Conservation (phyloP, 2,888 invertebrate genomes). For the Pollenia labialis region DNA sequence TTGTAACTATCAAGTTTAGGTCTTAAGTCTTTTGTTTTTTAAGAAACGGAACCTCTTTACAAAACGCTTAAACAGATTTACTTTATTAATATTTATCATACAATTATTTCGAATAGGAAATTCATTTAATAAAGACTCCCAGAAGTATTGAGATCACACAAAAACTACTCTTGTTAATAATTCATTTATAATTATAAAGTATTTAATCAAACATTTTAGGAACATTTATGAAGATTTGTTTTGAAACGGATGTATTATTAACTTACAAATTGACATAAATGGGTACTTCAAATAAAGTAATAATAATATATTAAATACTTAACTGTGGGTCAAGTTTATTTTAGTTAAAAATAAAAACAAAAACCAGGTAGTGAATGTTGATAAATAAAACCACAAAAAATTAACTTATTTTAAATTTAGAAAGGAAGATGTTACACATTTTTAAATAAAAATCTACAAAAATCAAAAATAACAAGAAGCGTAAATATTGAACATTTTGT, state of each 20-base stretch:
- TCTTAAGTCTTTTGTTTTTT: background rate
- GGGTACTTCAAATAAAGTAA: background rate
- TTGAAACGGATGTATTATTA: background rate
- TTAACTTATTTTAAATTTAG: no score
- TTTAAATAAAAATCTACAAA: background rate
- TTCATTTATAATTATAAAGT: background rate
- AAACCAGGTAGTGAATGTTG: no score
- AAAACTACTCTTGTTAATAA: no score
- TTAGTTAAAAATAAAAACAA: background rate
- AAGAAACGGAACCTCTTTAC: background rate
- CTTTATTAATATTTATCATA: no score
- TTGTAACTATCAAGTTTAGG: background rate
- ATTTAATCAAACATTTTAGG: background rate
- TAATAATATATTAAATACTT: background rate
- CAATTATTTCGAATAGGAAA: no score
- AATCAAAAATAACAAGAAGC: background rate
- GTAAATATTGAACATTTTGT: background rate
- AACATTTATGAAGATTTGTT: background rate
- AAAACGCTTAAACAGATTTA: background rate
- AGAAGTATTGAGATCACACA: no score
- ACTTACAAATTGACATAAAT: background rate
- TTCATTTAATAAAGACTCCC: no score
- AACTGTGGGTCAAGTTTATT: conserved; percentile 8
- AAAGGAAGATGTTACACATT: conserved; percentile 4
- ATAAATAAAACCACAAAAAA: background rate